Evolutionary conservation across 2,888 invertebrate genomes (phyloP).

Genomic region (Lithodes maja): DNA sequence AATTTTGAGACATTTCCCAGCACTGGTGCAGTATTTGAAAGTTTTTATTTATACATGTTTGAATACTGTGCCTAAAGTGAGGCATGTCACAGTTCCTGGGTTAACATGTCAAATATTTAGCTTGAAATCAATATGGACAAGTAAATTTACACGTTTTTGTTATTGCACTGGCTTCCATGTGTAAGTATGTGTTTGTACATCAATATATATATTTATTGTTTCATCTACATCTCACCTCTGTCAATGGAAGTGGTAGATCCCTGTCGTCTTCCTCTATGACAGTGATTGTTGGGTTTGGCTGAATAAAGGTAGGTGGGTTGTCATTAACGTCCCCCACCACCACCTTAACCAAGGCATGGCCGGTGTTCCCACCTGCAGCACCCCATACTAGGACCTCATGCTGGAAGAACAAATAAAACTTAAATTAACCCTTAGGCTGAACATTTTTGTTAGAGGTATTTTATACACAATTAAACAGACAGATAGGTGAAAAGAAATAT

Average conservation of each 20-base stretch:
- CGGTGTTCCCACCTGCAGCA: conserved; percentile 3
- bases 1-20: too few species aligned
- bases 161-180: too few species aligned
- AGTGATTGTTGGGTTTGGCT: conserved; percentile 31
- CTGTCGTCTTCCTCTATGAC: conserved; percentile 53
- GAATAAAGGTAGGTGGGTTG: conserved; percentile 31
- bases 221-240: conserved; percentile 32
- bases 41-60: too few species aligned
- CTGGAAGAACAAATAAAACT: conserved; percentile 1
- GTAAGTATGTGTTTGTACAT: too few species aligned
- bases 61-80: too few species aligned
- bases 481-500: background rate
- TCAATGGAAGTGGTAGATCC: conserved; percentile 40
- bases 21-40: too few species aligned
- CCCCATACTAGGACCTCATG: conserved; percentile 39
- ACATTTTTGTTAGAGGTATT: too few species aligned
- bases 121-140: too few species aligned
- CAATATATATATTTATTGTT: background rate
- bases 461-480: background rate
- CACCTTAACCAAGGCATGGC: conserved; percentile 30
- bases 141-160: too few species aligned
- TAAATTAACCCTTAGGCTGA: background rate
- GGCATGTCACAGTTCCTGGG: too few species aligned
- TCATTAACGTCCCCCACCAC: conserved; percentile 45
- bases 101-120: too few species aligned